Evolutionary conservation across 1,140 invertebrate genomes (phyloP).

Genomic region (Pomacea maculata): DNA sequence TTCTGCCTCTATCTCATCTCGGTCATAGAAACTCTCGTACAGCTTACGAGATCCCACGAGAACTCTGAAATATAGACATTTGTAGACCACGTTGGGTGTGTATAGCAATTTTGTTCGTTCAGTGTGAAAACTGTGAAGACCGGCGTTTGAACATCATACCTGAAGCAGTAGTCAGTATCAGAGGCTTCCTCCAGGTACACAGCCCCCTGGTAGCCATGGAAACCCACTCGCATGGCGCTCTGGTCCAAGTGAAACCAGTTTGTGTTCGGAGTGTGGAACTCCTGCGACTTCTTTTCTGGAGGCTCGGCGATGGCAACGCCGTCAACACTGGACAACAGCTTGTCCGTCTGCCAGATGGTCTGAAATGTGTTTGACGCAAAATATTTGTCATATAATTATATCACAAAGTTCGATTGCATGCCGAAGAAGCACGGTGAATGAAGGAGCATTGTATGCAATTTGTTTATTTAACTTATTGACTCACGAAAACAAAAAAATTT

Average conservation of each 20-base stretch:
- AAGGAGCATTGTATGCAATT: too few relatives aligned
- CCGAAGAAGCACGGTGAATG: too few relatives aligned
- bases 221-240: conserved; percentile 31
- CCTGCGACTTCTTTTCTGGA: conserved; percentile 22
- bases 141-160: background rate
- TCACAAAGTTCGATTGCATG: background rate
- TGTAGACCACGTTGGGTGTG: too few relatives aligned
- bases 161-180: conserved; percentile 37
- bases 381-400: background rate
- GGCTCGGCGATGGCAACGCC: conserved; percentile 35
- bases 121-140: too few relatives aligned
- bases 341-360: conserved; percentile 42
- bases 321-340: conserved; percentile 45
- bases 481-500: too few relatives aligned
- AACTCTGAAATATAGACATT: conserved; percentile 31
- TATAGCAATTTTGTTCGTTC: too few relatives aligned
- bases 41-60: conserved; percentile 40
- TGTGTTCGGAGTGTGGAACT: conserved; percentile 19
- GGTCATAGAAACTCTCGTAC: conserved; percentile 37
- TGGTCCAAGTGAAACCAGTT: conserved; percentile 54
- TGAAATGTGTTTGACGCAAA: conserved; percentile 9
- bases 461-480: too few relatives aligned
- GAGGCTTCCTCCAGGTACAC: conserved; percentile 45
- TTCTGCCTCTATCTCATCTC: conserved; percentile 20
- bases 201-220: conserved; percentile 51